These are phyloP conservation scores for Eulemur coronatus DNA, from an alignment of 2,797 vertebrate genomes.

Conservation along the genomic window DNA sequence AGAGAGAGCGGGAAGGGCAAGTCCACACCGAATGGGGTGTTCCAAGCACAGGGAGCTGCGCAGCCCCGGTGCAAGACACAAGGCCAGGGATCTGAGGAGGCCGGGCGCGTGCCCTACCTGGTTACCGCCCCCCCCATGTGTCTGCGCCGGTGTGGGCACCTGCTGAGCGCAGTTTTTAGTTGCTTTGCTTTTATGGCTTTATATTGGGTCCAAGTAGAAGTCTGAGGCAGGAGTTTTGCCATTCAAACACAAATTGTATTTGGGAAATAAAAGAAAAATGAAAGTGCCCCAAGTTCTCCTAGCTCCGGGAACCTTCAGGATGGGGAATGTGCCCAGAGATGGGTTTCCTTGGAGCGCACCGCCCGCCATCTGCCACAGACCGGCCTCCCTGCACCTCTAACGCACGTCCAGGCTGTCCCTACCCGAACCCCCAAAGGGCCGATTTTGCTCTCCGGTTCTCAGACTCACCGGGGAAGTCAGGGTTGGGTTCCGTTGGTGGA, in stretches of 20 bases:
- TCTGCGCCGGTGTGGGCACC: background rate
- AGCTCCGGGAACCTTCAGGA: background rate
- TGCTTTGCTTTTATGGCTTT: background rate
- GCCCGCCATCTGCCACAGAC: background rate
- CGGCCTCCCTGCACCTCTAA: background rate
- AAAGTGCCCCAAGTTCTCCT: background rate
- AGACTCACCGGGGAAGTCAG: background rate
- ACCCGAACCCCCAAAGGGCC: background rate
- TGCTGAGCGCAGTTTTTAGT: background rate
- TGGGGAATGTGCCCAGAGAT: background rate
- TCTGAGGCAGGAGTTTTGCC: background rate
- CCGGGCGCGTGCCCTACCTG: background rate
- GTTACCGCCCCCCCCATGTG: background rate
- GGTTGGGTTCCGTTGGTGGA: background rate
- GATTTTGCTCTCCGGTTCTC: background rate
- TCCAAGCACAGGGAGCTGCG: background rate
- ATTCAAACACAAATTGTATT: background rate
- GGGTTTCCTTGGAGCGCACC: background rate
- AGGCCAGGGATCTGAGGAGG: background rate
- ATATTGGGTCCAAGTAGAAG: background rate
- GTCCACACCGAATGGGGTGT: fast-evolving
- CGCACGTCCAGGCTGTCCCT: background rate
- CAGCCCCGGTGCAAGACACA: background rate
- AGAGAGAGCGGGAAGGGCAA: background rate
- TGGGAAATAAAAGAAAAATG: background rate